Percentiles rank a stretch among this genome's conserved stretches.
phyloP scores from a whole-genome alignment of 2,888 invertebrate genomes.

The Sipha maydis region DNA sequence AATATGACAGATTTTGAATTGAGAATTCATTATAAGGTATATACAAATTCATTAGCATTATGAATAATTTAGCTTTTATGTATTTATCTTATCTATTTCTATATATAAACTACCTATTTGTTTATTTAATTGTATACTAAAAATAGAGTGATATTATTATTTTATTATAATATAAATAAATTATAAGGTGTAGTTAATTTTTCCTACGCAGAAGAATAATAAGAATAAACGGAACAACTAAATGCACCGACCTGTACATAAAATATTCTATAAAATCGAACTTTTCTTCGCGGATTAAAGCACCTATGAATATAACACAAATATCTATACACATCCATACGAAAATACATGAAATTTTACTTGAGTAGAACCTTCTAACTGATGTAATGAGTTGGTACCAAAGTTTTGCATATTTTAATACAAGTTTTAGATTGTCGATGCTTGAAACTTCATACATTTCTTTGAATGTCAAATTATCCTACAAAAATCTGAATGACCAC shows the following conservation, averaged over 20 bases:
- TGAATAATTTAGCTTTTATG: no score
- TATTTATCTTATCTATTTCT: no score
- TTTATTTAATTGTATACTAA: no score
- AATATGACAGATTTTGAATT: no score
- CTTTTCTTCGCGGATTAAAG: not conserved
- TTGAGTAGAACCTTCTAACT: not conserved
- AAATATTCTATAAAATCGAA: not conserved
- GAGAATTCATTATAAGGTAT: no score
- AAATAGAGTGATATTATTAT: no score
- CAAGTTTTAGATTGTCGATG: slow-evolving; percentile 7
- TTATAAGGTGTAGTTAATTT: no score
- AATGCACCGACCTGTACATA: not conserved
- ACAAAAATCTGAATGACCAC: not conserved
- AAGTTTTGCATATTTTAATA: slow-evolving; percentile 11
- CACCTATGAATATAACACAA: not conserved
- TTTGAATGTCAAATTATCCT: slow-evolving; percentile 5
- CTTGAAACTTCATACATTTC: slow-evolving; percentile 23
- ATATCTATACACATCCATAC: not conserved
- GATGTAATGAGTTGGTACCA: not conserved
- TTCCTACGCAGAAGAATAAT: not conserved
- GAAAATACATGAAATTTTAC: not conserved
- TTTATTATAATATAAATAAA: no score
- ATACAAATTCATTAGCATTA: no score
- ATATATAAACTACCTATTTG: no score
- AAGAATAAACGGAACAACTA: not conserved